Evolutionary conservation across 30 jellyfish, hydroid and myxozoan genomes (phyloP), one percentile per base, ranked within the genome.

Genomic region (Nemopilema nomurai): DNA sequence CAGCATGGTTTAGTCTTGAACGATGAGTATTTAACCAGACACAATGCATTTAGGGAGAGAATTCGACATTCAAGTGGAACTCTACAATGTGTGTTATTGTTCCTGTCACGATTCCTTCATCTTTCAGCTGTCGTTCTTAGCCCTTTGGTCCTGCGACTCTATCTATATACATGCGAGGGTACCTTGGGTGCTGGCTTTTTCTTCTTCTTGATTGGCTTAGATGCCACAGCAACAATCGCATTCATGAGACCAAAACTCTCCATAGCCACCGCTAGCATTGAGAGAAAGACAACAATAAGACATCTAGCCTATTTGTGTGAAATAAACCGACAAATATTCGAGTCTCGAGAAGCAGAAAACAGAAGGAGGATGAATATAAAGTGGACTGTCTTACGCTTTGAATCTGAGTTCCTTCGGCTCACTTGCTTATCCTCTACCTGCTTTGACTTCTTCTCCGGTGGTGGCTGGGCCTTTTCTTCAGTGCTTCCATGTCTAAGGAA

Each of bases 171-270:
- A 25, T 41, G 57, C 57, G 28, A 9, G 28, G 18, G 28, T 73
- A 71, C 86, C 87, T 84, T 74, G 52, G 87, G 28, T 4, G 87
- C 16, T 1, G 71, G 71, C 79, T 84, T 88, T 77, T 89, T 88
- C 84, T 93, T 93, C 76, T 93, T 93, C 64, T 78, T 88, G 63
- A 77, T 66, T 64, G 91, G 78, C 28, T 72, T 83, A 19, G 97
- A 76, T 20, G 98, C 79, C 23, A 97, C 86, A 25, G 96, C 97
- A 0, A 66, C 93, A 28, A 93, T 77, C 18, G 98, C 98, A 78
- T 83, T 83, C 97, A 93, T 93, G 49, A 93, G 80, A 0, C 98
- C 98, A 88, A 90, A 67, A 30, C 97, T 88, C 33, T 93, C 98
- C 18, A 86, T 75, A 23, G 89, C 96, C 7, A 25, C 91, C 66